Evolutionary conservation across 2,888 invertebrate species (phyloP), one percentile per base, ranked within the genome.

Genomic region (Xestia sexstrigata): DNA sequence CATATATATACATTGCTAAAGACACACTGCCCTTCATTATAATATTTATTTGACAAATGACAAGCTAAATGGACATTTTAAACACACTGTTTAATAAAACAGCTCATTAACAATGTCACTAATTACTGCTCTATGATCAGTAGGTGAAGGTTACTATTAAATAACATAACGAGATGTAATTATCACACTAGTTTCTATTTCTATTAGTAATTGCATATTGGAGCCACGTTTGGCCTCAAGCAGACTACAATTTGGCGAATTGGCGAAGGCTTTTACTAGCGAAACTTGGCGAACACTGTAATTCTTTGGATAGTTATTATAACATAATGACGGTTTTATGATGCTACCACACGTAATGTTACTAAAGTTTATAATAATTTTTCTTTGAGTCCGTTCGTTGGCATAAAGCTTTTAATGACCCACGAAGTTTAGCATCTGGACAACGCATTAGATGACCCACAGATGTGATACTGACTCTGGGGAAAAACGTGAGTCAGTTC

Each of bases 111-210:
- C 74, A 78, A 67, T 77, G 74, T 63, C 69, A 77, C 74, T 77
- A 85, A 77, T 76, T 55, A 84, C 49, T 74, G n/a, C 13, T 55
- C 39, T 78, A 60, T 65, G 13, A 45, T 42, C 62, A 81, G 70
- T 80, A 74, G 74, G 76, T 83, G 86, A 86, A 66, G 81, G 84
- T 72, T 68, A 47, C 6, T 45, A n/a, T 30, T 67, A 75, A 70
- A 74, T 65, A 66, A 74, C 55, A 62, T 75, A 77, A 67, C 49
- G 3, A 87, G 42, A 66, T 71, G 47, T 75, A 78, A 86, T 79
- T 87, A 82, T 74, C n/a, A 70, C 73, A 70, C 70, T 73, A 74
- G 65, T 47, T 67, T 76, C 23, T 72, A 76, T 47, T 67, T 76
- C 23, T 72, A 76, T 76, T 62, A 49, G 23, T 52, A 79, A 76